phyloP scores from a whole-genome alignment of 2,113 vertebrate species.

The Chrysemys picta region DNA sequence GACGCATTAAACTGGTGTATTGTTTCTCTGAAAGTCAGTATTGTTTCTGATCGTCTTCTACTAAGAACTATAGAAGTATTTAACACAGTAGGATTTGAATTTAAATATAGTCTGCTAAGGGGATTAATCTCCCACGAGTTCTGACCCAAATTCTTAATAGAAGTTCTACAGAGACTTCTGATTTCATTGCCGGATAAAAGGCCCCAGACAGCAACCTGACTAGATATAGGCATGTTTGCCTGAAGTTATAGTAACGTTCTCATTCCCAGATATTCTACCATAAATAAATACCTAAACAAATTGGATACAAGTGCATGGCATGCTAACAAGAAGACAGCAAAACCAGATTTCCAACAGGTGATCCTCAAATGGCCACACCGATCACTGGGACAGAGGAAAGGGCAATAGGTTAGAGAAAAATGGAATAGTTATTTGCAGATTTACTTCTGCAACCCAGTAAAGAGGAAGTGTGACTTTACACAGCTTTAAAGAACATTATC shows the following conservation, averaged over 20 bases:
- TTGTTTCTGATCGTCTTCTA: conserved; percentile 6
- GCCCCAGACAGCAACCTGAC: background rate
- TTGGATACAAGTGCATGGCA: background rate
- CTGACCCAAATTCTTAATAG: conserved; percentile 2
- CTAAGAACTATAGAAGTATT: conserved; percentile 9
- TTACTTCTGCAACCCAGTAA: background rate
- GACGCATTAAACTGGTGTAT: background rate
- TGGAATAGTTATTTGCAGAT: background rate
- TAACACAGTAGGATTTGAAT: background rate
- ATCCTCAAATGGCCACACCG: background rate
- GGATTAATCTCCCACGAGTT: background rate
- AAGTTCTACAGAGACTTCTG: background rate
- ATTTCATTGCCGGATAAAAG: background rate
- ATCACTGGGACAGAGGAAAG: background rate
- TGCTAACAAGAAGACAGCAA: background rate
- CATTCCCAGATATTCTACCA: background rate
- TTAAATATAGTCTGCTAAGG: conserved; percentile 16
- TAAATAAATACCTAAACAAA: background rate
- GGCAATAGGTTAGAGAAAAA: background rate
- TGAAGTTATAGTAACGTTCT: background rate
- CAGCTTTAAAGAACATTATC: background rate
- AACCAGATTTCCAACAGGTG: background rate
- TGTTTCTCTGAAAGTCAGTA: background rate
- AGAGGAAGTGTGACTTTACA: background rate
- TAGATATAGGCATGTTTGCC: background rate